phyloP scores from a whole-genome alignment of 2,888 invertebrate genomes.

The Plemyria rubiginata region DNA sequence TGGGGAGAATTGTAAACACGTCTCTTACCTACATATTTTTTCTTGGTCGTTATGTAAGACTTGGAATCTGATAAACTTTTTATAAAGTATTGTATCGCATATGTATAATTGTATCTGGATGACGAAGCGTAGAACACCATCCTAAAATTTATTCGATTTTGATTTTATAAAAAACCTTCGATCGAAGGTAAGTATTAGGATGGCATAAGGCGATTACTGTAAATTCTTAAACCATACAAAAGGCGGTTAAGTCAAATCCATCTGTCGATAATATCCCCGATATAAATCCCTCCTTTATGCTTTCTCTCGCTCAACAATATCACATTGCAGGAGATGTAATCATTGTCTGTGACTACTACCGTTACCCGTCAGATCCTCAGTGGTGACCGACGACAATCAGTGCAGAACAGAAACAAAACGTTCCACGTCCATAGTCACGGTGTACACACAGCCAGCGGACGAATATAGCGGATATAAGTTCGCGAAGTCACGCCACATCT shows the following conservation, averaged over 20 bases:
- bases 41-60: slow-evolving; percentile 5
- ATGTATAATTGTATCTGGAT: too few species aligned
- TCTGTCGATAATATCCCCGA: background rate
- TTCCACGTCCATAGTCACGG: slow-evolving; percentile 41
- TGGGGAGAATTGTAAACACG: slow-evolving; percentile 26
- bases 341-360: slow-evolving; percentile 61
- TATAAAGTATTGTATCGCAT: background rate
- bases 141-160: too few species aligned
- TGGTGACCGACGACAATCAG: slow-evolving; percentile 63
- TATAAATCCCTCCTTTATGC: background rate
- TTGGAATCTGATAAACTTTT: background rate
- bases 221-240: too few species aligned
- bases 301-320: slow-evolving; percentile 42
- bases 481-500: background rate
- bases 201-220: too few species aligned
- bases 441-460: slow-evolving; percentile 23
- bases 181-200: too few species aligned
- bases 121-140: too few species aligned
- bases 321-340: slow-evolving; percentile 52
- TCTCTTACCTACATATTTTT: slow-evolving; percentile 14
- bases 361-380: slow-evolving; percentile 58
- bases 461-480: slow-evolving; percentile 14
- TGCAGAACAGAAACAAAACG: slow-evolving; percentile 71
- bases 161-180: too few species aligned
- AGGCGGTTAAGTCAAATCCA: background rate